A percentile compares a stretch with the other conserved stretches of the same genome.
Evolutionary conservation across 2,113 vertebrate genomes (phyloP).

Genomic region (Aldabrachelys gigantea): DNA sequence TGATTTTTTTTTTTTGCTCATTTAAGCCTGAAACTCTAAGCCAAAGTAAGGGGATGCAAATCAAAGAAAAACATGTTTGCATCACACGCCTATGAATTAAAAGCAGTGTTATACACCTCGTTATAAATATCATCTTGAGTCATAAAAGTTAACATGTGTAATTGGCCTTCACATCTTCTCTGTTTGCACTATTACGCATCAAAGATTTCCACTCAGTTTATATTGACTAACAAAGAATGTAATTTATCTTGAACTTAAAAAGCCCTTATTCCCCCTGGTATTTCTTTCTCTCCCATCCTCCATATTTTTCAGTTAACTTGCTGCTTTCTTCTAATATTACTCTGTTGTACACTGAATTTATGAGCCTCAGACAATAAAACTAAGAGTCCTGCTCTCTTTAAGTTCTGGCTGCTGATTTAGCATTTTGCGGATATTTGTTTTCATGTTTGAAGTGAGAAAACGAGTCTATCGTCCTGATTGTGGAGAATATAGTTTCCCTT

Average conservation of each 20-base stretch:
- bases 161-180: not conserved
- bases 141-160: not conserved
- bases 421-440: not conserved
- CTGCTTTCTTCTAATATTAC: not conserved
- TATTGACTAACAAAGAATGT: not conserved
- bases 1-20: not conserved
- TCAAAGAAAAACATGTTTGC: not conserved
- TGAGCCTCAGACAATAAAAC: not conserved
- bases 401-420: not conserved
- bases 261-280: rapidly evolving
- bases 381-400: not conserved
- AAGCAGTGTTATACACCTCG: not conserved
- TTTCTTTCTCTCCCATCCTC: not conserved
- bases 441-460: not conserved
- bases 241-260: not conserved
- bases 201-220: not conserved
- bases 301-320: not conserved
- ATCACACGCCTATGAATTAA: not conserved
- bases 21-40: not conserved
- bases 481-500: not conserved
- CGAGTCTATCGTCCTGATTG: not conserved
- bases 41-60: not conserved
- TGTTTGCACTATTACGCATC: not conserved
- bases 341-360: not conserved
- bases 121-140: not conserved